These are phyloP conservation scores for Euplagia quadripunctaria DNA, from an alignment of 2,888 invertebrate genomes.

Conservation along the genomic window DNA sequence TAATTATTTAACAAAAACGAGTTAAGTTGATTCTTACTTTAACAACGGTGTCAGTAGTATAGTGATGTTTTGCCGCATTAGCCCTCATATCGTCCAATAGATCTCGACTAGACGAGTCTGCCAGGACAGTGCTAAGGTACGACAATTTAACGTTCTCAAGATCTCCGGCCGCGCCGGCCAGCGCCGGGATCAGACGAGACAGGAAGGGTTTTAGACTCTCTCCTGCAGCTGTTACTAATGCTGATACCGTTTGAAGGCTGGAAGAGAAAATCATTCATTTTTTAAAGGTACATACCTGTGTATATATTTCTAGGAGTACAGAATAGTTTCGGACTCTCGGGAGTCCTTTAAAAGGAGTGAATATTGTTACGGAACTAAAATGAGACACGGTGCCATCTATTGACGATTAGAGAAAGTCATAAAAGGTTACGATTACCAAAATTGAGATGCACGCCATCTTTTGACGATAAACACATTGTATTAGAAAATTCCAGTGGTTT, in stretches of 20 bases:
- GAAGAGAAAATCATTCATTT: constrained; percentile 10
- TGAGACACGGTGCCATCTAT: too few species aligned
- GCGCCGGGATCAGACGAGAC: constrained; percentile 92
- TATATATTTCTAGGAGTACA: background rate
- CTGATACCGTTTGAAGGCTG: constrained; percentile 94
- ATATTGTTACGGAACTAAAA: too few species aligned
- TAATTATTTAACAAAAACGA: too few species aligned
- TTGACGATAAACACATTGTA: too few species aligned
- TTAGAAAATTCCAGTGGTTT: too few species aligned
- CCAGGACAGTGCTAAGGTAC: constrained; percentile 92
- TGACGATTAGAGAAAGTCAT: too few species aligned
- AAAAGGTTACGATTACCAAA: too few species aligned
- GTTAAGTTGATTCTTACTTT: constrained; percentile 83
- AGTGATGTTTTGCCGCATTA: constrained; percentile 93
- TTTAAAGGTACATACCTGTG: background rate
- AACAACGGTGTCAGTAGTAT: constrained; percentile 95
- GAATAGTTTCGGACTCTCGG: background rate
- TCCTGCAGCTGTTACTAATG: constrained; percentile 94
- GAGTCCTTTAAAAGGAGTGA: background rate
- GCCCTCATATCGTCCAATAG: constrained; percentile 93
- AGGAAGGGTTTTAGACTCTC: constrained; percentile 93
- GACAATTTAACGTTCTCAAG: constrained; percentile 93
- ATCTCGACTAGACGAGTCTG: constrained; percentile 91
- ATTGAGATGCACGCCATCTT: too few species aligned
- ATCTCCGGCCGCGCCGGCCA: constrained; percentile 95